Evolutionary conservation across 2,888 invertebrate genomes (phyloP).

Genomic region (Melanchra persicariae): DNA sequence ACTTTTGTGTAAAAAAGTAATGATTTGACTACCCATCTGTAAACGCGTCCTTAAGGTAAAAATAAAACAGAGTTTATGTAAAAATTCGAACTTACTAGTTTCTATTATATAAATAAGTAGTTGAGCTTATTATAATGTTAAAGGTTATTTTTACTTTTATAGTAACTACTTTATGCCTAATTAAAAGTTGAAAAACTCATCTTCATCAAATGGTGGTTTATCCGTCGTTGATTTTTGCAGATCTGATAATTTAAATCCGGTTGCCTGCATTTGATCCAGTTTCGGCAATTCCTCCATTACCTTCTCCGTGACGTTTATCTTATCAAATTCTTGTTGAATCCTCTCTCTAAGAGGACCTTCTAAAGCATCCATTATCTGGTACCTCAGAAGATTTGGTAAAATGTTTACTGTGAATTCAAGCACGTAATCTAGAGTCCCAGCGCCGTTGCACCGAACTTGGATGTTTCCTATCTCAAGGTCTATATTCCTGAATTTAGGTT

Average conservation of each 20-base stretch:
- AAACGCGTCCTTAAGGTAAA: too few relatives aligned
- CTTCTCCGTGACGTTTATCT: constrained; percentile 93
- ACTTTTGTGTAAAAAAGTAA: too few relatives aligned
- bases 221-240: constrained; percentile 71
- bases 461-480: constrained; percentile 96
- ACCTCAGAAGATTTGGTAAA: constrained; percentile 95
- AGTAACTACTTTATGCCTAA: neutral
- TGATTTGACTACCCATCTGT: too few relatives aligned
- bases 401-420: constrained; percentile 95
- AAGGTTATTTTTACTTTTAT: constrained; percentile 5
- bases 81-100: neutral
- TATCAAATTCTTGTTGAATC: constrained; percentile 94
- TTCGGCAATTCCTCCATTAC: constrained; percentile 93
- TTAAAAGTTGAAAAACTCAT: constrained; percentile 88
- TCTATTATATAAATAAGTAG: constrained; percentile 63
- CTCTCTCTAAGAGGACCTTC: constrained; percentile 94
- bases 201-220: constrained; percentile 80
- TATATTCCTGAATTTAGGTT: constrained; percentile 93
- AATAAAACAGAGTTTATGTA: neutral
- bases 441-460: constrained; percentile 95
- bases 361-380: constrained; percentile 96
- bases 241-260: constrained; percentile 85
- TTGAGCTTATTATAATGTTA: constrained; percentile 9
- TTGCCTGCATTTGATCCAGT: constrained; percentile 91
- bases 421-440: constrained; percentile 96